Evolutionary conservation across 1,140 invertebrate genomes (phyloP), one percentile per base, ranked within the genome.

Genomic region (Galleria mellonella): DNA sequence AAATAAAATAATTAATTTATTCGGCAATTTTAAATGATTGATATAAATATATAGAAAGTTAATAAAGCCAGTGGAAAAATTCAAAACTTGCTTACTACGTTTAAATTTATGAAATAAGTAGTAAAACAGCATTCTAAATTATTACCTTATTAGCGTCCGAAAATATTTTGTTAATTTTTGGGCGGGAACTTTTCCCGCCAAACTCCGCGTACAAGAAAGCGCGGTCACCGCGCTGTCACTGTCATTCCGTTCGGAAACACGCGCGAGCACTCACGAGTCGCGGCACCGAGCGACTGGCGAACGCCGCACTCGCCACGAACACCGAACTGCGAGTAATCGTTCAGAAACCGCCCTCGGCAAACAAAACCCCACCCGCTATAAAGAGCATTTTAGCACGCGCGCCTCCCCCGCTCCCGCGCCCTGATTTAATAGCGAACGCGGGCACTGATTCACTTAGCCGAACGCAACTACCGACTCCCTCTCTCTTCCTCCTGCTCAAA

Each of bases 381-480:
- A 77, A 82, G 77, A 79, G 68, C 73, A 77, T 79, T 83, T 83
- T 83, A 77, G 72, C 76, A 68, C 76, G 69, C 71, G 62, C 71
- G 31, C 65, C 58, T 61, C 71, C 75, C 70, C 69, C 55, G 17
- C 70, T 59, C 79, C 74, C 73, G 68, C 74, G 75, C 62, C 67
- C 72, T 84, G 81, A 84, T 84, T 84, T 84, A 84, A 85, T 85
- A 83, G 68, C 76, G 61, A 74, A 62, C 81, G 78, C 76, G 75
- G 78, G 78, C 82, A 85, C 78, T 85, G 82, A 85, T 85, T 85
- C 82, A 85, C 72, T 85, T 85, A 85, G 61, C 67, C 61, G 74
- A 83, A 83, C 76, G 70, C 81, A 72, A 81, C 74, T 72, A 70
- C 67, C 52, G 47, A 52, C 47, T 51, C 55, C 49, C 51, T 74